Evolutionary conservation across 2,888 invertebrate genomes (phyloP).

Genomic region (Lasioglossum vierecki): DNA sequence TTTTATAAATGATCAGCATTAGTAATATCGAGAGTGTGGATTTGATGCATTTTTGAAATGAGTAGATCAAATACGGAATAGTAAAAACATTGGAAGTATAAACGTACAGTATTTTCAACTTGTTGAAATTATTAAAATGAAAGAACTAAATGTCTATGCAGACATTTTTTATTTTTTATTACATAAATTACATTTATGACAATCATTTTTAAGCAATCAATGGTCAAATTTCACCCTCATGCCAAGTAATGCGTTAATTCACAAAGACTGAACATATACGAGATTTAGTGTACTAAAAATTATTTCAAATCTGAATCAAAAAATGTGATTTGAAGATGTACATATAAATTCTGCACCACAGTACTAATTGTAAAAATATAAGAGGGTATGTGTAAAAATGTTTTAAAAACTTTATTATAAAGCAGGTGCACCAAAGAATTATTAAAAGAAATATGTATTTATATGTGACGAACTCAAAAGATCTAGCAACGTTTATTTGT

Average conservation of each 20-base stretch:
- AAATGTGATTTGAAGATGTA: too few relatives aligned
- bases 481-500: neutral
- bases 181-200: too few relatives aligned
- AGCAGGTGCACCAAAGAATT: neutral
- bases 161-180: neutral
- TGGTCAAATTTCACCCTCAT: too few relatives aligned
- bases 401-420: neutral
- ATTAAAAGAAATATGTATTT: neutral
- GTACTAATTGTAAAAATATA: too few relatives aligned
- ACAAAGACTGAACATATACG: too few relatives aligned
- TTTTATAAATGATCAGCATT: too few relatives aligned
- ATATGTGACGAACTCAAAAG: neutral
- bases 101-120: neutral
- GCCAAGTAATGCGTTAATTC: too few relatives aligned
- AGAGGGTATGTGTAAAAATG: too few relatives aligned
- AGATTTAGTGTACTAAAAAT: too few relatives aligned
- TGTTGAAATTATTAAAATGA: neutral
- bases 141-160: neutral
- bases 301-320: too few relatives aligned
- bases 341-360: too few relatives aligned
- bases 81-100: neutral
- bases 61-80: neutral
- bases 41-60: neutral
- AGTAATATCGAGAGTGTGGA: neutral
- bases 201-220: too few relatives aligned